Evolutionary conservation across 2,113 vertebrate species (phyloP).

Genomic region (Mola mola): DNA sequence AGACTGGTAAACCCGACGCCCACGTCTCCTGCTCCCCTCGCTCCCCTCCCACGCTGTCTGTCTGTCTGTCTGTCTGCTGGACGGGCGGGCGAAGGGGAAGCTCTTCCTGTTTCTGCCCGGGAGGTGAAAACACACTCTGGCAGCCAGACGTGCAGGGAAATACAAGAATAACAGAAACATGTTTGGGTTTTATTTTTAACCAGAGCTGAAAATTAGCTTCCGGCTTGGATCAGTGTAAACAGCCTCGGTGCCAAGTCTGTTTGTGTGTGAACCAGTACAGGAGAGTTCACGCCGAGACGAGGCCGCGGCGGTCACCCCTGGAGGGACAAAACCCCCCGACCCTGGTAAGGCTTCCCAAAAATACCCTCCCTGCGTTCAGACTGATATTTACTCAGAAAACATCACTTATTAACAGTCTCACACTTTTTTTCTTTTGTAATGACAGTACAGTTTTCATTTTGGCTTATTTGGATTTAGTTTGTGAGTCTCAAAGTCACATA

Average conservation of each 20-base stretch:
- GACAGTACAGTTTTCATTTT: too few species aligned
- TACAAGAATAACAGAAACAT: conserved; percentile 33
- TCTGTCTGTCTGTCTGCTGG: conserved; percentile 40
- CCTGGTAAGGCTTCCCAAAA: conserved; percentile 11
- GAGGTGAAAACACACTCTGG: conserved; percentile 15
- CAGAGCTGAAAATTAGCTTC: conserved; percentile 32
- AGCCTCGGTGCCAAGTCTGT: conserved; percentile 19
- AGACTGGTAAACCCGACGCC: conserved; percentile 52
- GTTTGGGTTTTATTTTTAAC: conserved; percentile 46
- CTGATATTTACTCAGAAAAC: too few species aligned
- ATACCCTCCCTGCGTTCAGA: background rate
- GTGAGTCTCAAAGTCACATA: too few species aligned
- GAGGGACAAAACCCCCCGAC: conserved; percentile 2
- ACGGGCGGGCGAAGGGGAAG: conserved; percentile 2
- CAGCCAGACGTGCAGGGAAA: conserved; percentile 10
- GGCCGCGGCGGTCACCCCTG: conserved; percentile 4
- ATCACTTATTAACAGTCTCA: too few species aligned
- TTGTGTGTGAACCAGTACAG: conserved; percentile 33
- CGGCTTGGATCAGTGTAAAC: conserved; percentile 45
- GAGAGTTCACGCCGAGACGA: conserved; percentile 33
- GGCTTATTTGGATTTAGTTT: too few species aligned
- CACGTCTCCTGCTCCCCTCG: conserved; percentile 9
- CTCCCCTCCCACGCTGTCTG: conserved; percentile 50
- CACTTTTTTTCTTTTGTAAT: too few species aligned
- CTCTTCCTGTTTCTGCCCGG: conserved; percentile 20